Evolutionary conservation across 1,140 invertebrate species (phyloP).

Genomic region (Rhagoletis zephyria): DNA sequence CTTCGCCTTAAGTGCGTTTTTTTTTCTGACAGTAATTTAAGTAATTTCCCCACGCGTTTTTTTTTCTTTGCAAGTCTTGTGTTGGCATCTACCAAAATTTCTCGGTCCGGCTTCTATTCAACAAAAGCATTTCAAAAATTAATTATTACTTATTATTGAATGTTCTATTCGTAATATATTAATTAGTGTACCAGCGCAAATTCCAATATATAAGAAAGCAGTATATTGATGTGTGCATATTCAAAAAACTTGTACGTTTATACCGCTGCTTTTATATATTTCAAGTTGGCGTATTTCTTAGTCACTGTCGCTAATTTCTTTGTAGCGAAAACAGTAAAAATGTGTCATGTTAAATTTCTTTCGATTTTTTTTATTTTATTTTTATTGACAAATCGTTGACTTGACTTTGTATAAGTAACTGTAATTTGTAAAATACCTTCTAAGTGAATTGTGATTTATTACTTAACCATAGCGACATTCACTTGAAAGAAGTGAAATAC

Average conservation of each 20-base stretch:
- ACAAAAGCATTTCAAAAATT: slow-evolving; percentile 34
- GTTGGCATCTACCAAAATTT: slow-evolving; percentile 19
- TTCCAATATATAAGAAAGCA: neutral
- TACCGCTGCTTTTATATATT: neutral
- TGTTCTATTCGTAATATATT: slow-evolving; percentile 1
- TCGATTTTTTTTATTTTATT: no score
- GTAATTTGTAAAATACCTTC: no score
- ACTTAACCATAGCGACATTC: no score
- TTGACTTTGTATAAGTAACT: no score
- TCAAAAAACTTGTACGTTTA: neutral
- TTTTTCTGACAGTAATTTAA: neutral
- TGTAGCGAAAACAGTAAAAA: neutral
- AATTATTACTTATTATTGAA: slow-evolving; percentile 28
- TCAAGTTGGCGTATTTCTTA: neutral
- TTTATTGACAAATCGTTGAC: no score
- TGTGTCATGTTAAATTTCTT: no score
- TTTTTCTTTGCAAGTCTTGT: neutral
- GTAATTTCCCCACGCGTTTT: neutral
- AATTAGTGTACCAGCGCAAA: slow-evolving; percentile 22
- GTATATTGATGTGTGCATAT: neutral
- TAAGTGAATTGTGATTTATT: no score
- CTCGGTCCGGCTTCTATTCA: slow-evolving; percentile 18
- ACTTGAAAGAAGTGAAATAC: no score
- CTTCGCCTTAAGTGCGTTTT: neutral
- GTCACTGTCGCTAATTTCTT: neutral